Conservation (phyloP, 2,888 invertebrate genomes). For the Hedya salicella region DNA sequence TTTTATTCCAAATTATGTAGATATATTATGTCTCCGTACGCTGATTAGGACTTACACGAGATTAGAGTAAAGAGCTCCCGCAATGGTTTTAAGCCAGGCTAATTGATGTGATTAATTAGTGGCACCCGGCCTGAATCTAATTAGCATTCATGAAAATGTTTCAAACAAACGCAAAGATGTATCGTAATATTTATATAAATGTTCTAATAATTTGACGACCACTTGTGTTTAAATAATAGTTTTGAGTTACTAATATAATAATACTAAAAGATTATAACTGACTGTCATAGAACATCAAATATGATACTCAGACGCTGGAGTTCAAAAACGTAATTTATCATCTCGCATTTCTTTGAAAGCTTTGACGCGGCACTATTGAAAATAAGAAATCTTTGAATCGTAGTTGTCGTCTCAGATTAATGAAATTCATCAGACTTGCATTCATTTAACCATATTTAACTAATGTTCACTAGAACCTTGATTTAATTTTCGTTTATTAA, state of each 20-base stretch:
- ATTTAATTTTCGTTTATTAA: constrained; percentile 2
- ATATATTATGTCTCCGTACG: not conserved
- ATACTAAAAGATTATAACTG: constrained; percentile 1
- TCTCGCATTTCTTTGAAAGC: constrained; percentile 13
- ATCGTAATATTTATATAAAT: not conserved
- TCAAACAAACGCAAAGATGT: constrained; percentile 4
- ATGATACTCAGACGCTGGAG: constrained; percentile 9
- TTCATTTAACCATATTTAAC: constrained; percentile 5
- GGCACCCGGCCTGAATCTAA: constrained; percentile 15
- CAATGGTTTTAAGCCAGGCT: constrained; percentile 23
- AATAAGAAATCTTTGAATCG: constrained; percentile 14
- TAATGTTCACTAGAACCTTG: not conserved
- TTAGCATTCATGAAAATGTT: constrained; percentile 20
- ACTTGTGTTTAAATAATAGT: not conserved
- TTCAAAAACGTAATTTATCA: constrained; percentile 26
- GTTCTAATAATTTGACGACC: not conserved
- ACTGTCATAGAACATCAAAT: constrained; percentile 8
- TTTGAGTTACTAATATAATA: not conserved
- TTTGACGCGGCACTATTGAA: constrained; percentile 15
- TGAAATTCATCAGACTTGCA: not conserved
- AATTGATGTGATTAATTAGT: constrained; percentile 35
- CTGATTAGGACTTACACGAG: constrained; percentile 16
- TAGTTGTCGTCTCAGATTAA: not conserved
- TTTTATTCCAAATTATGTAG: not conserved
- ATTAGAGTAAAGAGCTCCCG: constrained; percentile 21